Percentiles rank a stretch among this genome's conserved stretches.
phyloP scores from a whole-genome alignment of 2,888 invertebrate species.

The Conops quadrifasciatus region DNA sequence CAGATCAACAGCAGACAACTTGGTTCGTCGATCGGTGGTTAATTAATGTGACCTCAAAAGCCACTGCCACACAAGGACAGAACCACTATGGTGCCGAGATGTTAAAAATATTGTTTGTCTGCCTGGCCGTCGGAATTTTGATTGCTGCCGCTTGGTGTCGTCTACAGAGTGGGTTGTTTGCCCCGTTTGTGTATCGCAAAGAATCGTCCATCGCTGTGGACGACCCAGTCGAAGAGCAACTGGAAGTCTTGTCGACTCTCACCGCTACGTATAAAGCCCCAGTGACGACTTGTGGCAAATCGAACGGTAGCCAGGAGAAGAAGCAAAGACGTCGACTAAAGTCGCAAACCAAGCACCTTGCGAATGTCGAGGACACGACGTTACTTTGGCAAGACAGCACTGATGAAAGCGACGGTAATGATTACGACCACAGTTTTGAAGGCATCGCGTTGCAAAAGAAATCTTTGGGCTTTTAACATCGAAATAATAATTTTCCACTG shows the following conservation, averaged over 20 bases:
- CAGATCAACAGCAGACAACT: conserved; percentile 6
- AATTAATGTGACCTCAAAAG: conserved; percentile 23
- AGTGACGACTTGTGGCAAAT: neutral
- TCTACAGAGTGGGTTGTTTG: conserved; percentile 30
- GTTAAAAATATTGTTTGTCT: conserved; percentile 29
- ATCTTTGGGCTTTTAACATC: too few species aligned
- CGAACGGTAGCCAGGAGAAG: neutral
- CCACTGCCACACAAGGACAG: conserved; percentile 16
- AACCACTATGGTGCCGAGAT: conserved; percentile 24
- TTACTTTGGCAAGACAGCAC: conserved; percentile 29
- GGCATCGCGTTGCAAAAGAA: conserved; percentile 24
- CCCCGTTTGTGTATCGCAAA: conserved; percentile 38
- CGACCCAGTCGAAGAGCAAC: conserved; percentile 22
- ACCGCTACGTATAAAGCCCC: neutral
- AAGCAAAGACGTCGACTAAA: neutral
- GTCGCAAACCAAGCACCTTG: conserved; percentile 14
- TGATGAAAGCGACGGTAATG: conserved; percentile 34
- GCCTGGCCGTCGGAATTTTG: conserved; percentile 27
- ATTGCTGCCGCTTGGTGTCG: conserved; percentile 31
- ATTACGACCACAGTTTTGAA: conserved; percentile 25
- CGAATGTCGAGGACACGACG: neutral
- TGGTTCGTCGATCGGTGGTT: conserved; percentile 19
- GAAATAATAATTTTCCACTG: too few species aligned
- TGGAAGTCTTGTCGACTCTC: conserved; percentile 32
- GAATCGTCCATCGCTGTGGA: conserved; percentile 17